phyloP scores from a whole-genome alignment of 2,113 vertebrate genomes.

The Chionodraco myersi region DNA sequence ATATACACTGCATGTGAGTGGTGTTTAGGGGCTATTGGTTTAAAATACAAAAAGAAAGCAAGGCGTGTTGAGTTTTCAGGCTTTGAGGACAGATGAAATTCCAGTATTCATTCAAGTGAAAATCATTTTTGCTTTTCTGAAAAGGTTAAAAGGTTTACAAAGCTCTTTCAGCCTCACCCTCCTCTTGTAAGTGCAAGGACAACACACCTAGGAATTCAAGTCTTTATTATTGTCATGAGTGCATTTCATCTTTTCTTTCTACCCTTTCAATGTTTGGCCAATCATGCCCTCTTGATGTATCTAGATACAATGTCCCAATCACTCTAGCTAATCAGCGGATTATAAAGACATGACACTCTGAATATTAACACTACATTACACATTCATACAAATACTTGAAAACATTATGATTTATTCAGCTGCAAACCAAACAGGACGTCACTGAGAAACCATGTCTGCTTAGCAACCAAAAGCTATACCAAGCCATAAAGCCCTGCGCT shows the following conservation, averaged over 20 bases:
- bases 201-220: background rate
- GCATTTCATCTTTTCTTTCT: background rate
- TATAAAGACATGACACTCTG: background rate
- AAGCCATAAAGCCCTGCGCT: conserved; percentile 62
- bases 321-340: background rate
- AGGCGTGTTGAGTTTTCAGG: background rate
- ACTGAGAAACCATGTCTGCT: conserved; percentile 38
- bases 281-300: background rate
- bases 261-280: conserved; percentile 14
- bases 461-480: conserved; percentile 67
- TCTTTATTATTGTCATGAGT: background rate
- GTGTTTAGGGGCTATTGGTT: background rate
- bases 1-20: background rate
- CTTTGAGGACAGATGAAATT: background rate
- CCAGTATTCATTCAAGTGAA: background rate
- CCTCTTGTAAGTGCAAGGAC: background rate
- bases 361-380: too few species aligned
- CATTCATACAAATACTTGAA: conserved; percentile 16
- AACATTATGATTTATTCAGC: conserved; percentile 14
- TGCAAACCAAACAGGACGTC: conserved; percentile 24
- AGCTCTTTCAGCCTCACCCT: background rate
- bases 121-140: background rate
- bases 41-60: conserved; percentile 4
- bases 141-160: background rate
- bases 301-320: background rate